Base-by-base conservation (phyloP, 2,113 vertebrate genomes). In the Sylvietta virens region DNA sequence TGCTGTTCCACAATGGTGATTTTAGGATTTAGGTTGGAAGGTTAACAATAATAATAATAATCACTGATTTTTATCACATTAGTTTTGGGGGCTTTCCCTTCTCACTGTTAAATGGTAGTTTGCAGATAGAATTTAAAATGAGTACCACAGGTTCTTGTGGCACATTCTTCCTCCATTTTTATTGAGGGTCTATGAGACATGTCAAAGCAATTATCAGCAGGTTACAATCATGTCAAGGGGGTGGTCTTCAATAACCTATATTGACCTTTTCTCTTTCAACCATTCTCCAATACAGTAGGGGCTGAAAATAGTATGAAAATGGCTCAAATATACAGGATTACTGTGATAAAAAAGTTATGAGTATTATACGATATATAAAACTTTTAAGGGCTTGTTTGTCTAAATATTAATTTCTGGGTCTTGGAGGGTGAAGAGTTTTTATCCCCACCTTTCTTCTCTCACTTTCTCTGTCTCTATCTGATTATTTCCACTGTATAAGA, bases 191-290 rank as follows among this genome's bases (percentile, higher is more conserved):
- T 94, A 86, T 66, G 66, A 95, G 88, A 84, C 54, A 83, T 40
- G 51, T 83, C 84, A 88, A 80, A 94, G 71, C 60, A 79, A 88
- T 90, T 94, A 92, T 65, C 89, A 90, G 81, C 72, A 92, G 86
- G 90, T 86, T 83, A 51, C 79, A 84, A 60, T 33, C 37, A n/a
- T 28, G 30, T 81, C 89, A 66, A 33, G 66, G 78, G 70, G 15
- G 57, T 79, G 67, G 40, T 64, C 37, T 17, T 70, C 54, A 51
- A 69, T 56, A 67, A n/a, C 47, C 95, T 77, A 65, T 50, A 11
- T 66, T 45, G 48, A 67, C 26, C 26, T 71, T 92, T 76, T 82
- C 67, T 53, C 47, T 70, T 94, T 79, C 53, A 92, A 42, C 39
- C 2, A 0, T 53, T 92, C 27, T 80, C 24, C 65, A 77, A 17